Evolutionary conservation across 1,140 invertebrate genomes (phyloP).

Genomic region (Ylistrum balloti): DNA sequence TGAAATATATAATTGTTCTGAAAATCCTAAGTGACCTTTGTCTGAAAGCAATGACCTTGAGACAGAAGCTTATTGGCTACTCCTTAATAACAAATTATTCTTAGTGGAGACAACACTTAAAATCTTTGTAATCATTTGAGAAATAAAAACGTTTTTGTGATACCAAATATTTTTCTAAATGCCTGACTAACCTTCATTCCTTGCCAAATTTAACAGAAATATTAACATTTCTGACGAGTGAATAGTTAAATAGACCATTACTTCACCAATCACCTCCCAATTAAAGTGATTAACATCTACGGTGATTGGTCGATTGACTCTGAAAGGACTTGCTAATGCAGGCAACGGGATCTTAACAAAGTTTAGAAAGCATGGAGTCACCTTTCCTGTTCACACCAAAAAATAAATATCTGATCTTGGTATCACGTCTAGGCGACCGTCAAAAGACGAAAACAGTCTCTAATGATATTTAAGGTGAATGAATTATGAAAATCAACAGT

Average conservation of each 20-base stretch:
- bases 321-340: background rate
- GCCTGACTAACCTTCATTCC: background rate
- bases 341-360: background rate
- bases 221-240: background rate
- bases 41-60: background rate
- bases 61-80: background rate
- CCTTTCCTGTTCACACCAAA: background rate
- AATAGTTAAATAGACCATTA: conserved; percentile 1
- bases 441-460: background rate
- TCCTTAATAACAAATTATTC: background rate
- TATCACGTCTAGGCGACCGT: background rate
- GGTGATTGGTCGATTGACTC: background rate
- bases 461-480: background rate
- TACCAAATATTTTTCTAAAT: background rate
- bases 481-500: background rate
- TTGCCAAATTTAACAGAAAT: conserved; percentile 17
- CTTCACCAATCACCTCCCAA: conserved; percentile 6
- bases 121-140: background rate
- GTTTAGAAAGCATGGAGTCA: background rate
- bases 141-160: background rate
- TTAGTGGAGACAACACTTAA: background rate
- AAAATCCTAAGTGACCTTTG: conserved; percentile 1
- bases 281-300: conserved; percentile 7
- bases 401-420: background rate
- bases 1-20: background rate